These are phyloP conservation scores for Salpingus planirostris DNA, from an alignment of 2,888 invertebrate species.

Conservation along the genomic window DNA sequence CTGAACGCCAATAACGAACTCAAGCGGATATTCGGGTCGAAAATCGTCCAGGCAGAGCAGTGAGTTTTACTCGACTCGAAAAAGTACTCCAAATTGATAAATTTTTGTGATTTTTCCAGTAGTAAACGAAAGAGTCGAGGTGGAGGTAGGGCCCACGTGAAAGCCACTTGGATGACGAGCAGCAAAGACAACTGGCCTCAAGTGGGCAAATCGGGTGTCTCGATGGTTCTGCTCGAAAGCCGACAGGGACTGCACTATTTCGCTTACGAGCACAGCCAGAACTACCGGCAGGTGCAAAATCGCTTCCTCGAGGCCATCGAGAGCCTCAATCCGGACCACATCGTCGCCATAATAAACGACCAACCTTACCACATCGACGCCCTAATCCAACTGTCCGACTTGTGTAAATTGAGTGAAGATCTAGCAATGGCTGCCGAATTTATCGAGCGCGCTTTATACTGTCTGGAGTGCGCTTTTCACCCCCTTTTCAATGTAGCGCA, in stretches of 20 bases:
- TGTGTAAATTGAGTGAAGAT: constrained; percentile 71
- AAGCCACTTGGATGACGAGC: constrained; percentile 58
- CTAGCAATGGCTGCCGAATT: constrained; percentile 68
- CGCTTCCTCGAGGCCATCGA: constrained; percentile 71
- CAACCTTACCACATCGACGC: constrained; percentile 77
- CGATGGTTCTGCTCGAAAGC: constrained; percentile 57
- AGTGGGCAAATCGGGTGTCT: constrained; percentile 59
- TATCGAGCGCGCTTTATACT: constrained; percentile 68
- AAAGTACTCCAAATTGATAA: too few relatives aligned
- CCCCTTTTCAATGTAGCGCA: constrained; percentile 68
- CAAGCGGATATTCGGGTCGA: constrained; percentile 71
- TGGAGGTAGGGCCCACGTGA: constrained; percentile 49
- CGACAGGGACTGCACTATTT: constrained; percentile 54
- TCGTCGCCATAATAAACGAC: constrained; percentile 62
- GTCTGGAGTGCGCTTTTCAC: constrained; percentile 70
- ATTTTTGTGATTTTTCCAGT: constrained; percentile 5
- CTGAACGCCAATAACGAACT: constrained; percentile 74
- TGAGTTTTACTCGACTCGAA: constrained; percentile 20
- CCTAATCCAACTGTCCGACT: constrained; percentile 69
- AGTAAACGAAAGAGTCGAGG: constrained; percentile 51
- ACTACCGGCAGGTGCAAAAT: constrained; percentile 65
- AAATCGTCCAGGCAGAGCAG: constrained; percentile 61
- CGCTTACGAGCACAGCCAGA: constrained; percentile 62
- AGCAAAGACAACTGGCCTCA: constrained; percentile 67
- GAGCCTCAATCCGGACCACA: constrained; percentile 67